Percentiles rank a stretch among this genome's conserved stretches.
Evolutionary conservation across 2,888 invertebrate genomes (phyloP).

Genomic region (Stenodera caucasica): DNA sequence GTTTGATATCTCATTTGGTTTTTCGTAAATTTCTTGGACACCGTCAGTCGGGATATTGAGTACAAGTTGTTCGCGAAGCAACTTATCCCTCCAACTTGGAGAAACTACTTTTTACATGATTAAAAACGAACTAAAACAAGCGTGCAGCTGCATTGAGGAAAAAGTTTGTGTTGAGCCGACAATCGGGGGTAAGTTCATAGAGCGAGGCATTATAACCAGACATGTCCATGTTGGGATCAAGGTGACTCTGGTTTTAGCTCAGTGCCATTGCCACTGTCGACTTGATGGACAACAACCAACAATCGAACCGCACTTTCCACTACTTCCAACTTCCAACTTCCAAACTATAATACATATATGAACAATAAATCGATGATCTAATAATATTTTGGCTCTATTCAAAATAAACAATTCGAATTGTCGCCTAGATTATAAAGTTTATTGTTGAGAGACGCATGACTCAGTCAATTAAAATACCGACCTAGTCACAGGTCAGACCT

Average conservation of each 20-base stretch:
- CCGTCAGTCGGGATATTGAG: background rate
- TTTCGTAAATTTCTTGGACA: constrained; percentile 6
- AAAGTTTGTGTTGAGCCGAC: constrained; percentile 49
- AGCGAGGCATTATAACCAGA: constrained; percentile 46
- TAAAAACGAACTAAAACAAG: constrained; percentile 50
- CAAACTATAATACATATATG: background rate
- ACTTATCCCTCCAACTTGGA: constrained; percentile 50
- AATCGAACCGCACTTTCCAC: constrained; percentile 20
- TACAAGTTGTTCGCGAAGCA: constrained; percentile 31
- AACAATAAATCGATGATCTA: no score
- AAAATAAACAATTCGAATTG: constrained; percentile 4
- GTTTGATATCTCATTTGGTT: background rate
- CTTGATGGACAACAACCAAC: constrained; percentile 32
- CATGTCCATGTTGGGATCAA: constrained; percentile 51
- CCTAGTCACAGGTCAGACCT: background rate
- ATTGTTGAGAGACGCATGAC: constrained; percentile 13
- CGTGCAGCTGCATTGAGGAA: constrained; percentile 52
- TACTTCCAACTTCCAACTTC: constrained; percentile 5
- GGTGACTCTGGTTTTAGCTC: constrained; percentile 38
- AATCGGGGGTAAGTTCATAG: constrained; percentile 50
- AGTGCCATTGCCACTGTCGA: constrained; percentile 39
- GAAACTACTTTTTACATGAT: constrained; percentile 52
- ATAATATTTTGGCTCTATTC: background rate
- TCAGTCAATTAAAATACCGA: constrained; percentile 25
- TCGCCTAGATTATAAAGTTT: background rate